Evolutionary conservation across 1,140 invertebrate genomes (phyloP).

Genomic region (Aphelinus atriplicis): DNA sequence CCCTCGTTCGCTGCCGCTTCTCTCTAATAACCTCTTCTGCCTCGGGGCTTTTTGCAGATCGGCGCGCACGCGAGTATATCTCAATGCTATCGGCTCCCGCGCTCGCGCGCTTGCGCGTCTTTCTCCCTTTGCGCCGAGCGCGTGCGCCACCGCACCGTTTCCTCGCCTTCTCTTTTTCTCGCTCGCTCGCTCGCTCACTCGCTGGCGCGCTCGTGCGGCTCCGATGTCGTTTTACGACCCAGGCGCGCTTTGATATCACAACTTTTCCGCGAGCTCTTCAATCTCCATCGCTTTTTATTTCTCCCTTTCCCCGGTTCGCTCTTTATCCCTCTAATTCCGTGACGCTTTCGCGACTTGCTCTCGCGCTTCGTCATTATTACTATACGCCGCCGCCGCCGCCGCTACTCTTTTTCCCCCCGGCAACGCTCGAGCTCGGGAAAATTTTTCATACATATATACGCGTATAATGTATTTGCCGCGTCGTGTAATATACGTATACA

Average conservation of each 20-base stretch:
- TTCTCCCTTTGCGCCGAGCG: background rate
- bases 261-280: slow-evolving; percentile 42
- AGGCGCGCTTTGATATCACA: slow-evolving; percentile 38
- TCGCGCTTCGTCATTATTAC: slow-evolving; percentile 18
- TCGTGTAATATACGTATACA: slow-evolving; percentile 9
- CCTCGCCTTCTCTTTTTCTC: slow-evolving; percentile 11
- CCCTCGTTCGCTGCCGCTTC: background rate
- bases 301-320: slow-evolving; percentile 14
- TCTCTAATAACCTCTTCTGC: slow-evolving; percentile 4
- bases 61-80: slow-evolving; percentile 27
- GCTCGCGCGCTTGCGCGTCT: background rate
- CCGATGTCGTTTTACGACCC: slow-evolving; percentile 27
- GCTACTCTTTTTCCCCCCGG: background rate
- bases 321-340: slow-evolving; percentile 14
- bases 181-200: background rate
- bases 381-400: slow-evolving; percentile 2
- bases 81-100: slow-evolving; percentile 35
- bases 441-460: background rate
- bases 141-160: background rate
- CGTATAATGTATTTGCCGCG: background rate
- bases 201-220: slow-evolving; percentile 2
- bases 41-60: slow-evolving; percentile 24
- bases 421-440: background rate
- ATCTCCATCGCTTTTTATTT: slow-evolving; percentile 33
- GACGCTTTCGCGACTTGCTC: background rate